Conservation (phyloP, 2,797 vertebrate genomes). For the Tragopan temminckii region DNA sequence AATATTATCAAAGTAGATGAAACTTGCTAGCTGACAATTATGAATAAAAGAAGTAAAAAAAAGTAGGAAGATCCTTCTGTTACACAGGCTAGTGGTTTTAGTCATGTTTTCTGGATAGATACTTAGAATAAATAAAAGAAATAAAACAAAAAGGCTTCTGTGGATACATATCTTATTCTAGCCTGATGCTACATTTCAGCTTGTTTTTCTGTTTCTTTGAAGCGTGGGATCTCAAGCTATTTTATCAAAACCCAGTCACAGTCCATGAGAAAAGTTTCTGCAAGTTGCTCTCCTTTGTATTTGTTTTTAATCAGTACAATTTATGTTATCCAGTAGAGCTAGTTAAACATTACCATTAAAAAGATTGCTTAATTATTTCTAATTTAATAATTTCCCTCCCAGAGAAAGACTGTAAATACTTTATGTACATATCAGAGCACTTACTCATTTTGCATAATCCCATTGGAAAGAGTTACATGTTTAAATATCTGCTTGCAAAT, state of each 20-base stretch:
- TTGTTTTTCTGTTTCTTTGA: background rate
- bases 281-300: background rate
- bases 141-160: background rate
- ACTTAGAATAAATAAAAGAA: background rate
- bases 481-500: background rate
- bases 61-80: background rate
- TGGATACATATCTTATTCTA: background rate
- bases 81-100: background rate
- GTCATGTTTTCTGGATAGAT: background rate
- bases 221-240: background rate
- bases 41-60: background rate
- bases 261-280: background rate
- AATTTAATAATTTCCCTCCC: background rate
- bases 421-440: background rate
- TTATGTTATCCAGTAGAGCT: background rate
- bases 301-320: background rate
- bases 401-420: background rate
- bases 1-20: background rate
- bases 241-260: background rate
- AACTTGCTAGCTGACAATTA: background rate
- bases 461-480: background rate
- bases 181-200: background rate
- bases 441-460: background rate
- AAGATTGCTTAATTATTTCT: background rate
- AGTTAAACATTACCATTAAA: background rate